Percentiles rank a stretch among this genome's conserved stretches.
Conservation (phyloP, 2,888 invertebrate genomes). For the Lutraria lutraria region DNA sequence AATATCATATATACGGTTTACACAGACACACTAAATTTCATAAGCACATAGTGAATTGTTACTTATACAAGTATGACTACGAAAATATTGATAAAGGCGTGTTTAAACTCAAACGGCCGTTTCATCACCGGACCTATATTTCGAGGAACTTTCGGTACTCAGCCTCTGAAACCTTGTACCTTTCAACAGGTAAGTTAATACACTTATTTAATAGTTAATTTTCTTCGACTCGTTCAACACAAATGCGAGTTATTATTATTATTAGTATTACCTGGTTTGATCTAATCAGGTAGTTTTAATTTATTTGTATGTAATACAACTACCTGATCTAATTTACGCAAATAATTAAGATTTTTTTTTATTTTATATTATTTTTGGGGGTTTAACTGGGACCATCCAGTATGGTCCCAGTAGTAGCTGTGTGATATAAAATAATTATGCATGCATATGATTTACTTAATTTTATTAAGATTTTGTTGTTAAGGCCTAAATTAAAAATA, state of each 20-base stretch:
- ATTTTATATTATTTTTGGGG: no score
- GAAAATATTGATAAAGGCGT: neutral
- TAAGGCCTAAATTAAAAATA: no score
- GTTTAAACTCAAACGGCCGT: neutral
- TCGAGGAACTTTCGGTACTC: neutral
- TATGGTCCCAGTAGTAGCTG: no score
- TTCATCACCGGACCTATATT: neutral
- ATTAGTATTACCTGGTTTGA: neutral
- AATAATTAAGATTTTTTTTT: no score
- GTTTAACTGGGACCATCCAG: no score
- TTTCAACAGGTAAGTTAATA: neutral
- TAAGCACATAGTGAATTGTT: neutral
- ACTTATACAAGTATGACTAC: neutral
- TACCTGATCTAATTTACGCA: no score
- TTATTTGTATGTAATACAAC: neutral
- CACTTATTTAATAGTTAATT: neutral
- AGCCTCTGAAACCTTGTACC: neutral
- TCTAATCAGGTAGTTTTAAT: no score
- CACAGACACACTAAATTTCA: neutral
- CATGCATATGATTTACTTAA: no score
- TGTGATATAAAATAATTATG: no score
- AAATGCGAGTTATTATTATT: neutral
- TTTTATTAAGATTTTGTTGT: no score
- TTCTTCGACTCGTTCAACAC: neutral
- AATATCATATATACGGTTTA: neutral